These are phyloP conservation scores for Alligator sinensis DNA, from an alignment of 2,113 vertebrate species.

Conservation along the genomic window DNA sequence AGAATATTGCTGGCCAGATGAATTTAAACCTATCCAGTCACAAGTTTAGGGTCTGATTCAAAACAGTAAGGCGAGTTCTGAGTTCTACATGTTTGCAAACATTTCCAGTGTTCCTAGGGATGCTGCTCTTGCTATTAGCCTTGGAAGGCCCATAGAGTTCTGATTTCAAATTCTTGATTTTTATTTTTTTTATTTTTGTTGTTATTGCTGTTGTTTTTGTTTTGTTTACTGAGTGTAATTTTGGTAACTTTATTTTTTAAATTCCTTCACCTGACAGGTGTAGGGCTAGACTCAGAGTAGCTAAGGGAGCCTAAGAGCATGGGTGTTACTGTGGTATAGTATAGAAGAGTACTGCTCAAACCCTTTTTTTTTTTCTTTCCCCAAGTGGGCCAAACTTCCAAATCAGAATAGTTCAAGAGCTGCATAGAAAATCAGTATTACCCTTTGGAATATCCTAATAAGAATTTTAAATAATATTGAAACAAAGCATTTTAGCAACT, in stretches of 20 bases:
- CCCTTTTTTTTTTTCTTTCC: too few relatives aligned
- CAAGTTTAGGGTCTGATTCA: background rate
- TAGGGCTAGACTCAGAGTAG: background rate
- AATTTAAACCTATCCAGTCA: background rate
- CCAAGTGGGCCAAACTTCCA: too few relatives aligned
- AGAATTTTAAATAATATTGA: too few relatives aligned
- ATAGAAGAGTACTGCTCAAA: background rate
- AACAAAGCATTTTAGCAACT: too few relatives aligned
- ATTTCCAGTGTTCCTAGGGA: background rate
- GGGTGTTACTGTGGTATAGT: background rate
- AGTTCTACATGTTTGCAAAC: background rate
- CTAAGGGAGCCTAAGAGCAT: background rate
- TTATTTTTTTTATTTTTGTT: background rate
- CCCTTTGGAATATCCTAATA: too few relatives aligned
- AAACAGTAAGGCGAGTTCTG: too few relatives aligned
- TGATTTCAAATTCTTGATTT: background rate
- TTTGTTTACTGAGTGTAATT: background rate
- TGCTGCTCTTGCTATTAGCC: background rate
- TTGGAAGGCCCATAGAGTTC: background rate
- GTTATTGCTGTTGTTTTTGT: too few relatives aligned
- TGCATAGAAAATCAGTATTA: too few relatives aligned
- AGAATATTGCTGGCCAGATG: background rate
- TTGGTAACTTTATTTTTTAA: background rate
- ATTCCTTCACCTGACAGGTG: too few relatives aligned
- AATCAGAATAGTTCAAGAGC: too few relatives aligned